phyloP scores from a whole-genome alignment of 2,113 vertebrate genomes.

The Herpailurus yagouaroundi region DNA sequence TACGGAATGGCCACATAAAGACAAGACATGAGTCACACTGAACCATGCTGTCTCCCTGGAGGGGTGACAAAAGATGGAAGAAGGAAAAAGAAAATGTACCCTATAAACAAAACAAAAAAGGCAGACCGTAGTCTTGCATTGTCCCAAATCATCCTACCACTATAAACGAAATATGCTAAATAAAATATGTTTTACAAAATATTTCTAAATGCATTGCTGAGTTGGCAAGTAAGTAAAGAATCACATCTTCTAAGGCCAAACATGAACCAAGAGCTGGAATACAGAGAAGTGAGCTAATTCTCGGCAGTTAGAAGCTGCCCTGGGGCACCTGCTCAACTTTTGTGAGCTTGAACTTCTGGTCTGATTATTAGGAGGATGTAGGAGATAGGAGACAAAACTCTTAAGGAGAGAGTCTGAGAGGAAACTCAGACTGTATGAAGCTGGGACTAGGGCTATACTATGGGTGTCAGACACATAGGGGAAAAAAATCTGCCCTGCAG shows the following conservation, averaged over 20 bases:
- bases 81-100: not conserved
- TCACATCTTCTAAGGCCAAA: constrained; percentile 34
- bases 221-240: not conserved
- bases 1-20: not conserved
- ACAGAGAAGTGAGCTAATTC: not conserved
- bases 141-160: not conserved
- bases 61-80: not conserved
- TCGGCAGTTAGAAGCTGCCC: not conserved
- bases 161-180: constrained; percentile 45
- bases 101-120: constrained; percentile 29
- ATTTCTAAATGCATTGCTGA: constrained; percentile 37
- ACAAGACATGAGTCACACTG: not conserved
- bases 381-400: not conserved
- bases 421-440: not conserved
- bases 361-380: not conserved
- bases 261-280: not conserved
- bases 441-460: not conserved
- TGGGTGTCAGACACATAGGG: not conserved
- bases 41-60: not conserved
- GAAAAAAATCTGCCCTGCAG: not conserved
- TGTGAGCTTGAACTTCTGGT: constrained; percentile 46
- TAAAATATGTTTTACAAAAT: not conserved
- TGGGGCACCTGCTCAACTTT: not conserved
- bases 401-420: not conserved
- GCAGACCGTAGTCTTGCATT: not conserved